These are phyloP conservation scores for Dione juno DNA, from an alignment of 2,888 invertebrate genomes.

Conservation along the genomic window DNA sequence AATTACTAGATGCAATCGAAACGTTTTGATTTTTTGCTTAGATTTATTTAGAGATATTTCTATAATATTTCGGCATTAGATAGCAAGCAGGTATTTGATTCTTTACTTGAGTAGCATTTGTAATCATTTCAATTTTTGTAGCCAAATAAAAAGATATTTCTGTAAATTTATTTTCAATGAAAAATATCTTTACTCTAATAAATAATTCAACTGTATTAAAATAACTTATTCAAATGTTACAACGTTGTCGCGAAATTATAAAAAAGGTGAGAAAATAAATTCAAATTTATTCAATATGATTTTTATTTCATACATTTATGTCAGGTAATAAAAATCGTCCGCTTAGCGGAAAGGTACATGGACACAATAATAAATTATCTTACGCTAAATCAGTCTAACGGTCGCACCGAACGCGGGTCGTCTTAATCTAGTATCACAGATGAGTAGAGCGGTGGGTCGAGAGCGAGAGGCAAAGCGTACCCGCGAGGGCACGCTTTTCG, in stretches of 20 bases:
- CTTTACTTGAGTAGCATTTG: too few species aligned
- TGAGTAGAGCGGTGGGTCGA: slow-evolving; percentile 81
- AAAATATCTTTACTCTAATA: too few species aligned
- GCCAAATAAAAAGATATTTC: too few species aligned
- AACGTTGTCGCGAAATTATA: slow-evolving; percentile 16
- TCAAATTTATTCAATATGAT: slow-evolving; percentile 66
- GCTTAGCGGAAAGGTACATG: slow-evolving; percentile 82
- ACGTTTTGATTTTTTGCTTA: too few species aligned
- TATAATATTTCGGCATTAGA: too few species aligned
- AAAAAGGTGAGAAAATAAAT: slow-evolving; percentile 57
- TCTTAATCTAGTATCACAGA: slow-evolving; percentile 83
- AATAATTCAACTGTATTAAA: slow-evolving; percentile 24
- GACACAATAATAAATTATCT: slow-evolving; percentile 81
- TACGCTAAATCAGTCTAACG: slow-evolving; percentile 82
- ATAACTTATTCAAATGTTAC: slow-evolving; percentile 42
- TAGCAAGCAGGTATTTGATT: too few species aligned
- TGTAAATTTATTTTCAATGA: too few species aligned
- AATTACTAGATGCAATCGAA: too few species aligned
- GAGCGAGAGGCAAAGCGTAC: slow-evolving; percentile 65
- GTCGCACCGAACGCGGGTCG: slow-evolving; percentile 78
- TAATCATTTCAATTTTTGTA: too few species aligned
- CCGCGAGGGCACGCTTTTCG: slow-evolving; percentile 57
- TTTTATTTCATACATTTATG: slow-evolving; percentile 69
- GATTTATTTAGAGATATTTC: too few species aligned
- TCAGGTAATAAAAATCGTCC: slow-evolving; percentile 79